Evolutionary conservation across 2,113 vertebrate genomes (phyloP).

Genomic region (Callocephalon fimbriatum): DNA sequence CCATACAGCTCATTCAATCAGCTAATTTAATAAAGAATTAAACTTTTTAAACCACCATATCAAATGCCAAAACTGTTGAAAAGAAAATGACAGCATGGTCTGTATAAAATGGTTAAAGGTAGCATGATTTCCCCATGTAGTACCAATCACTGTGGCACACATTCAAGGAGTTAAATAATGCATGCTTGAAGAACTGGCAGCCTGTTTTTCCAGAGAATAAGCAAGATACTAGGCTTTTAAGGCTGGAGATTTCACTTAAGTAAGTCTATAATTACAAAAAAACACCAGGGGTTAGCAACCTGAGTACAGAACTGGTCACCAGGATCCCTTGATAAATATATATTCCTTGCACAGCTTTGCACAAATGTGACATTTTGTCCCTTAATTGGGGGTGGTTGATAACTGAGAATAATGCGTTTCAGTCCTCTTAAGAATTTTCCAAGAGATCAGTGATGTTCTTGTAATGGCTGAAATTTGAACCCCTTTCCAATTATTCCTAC

Average conservation of each 20-base stretch:
- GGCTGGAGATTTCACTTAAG: neutral
- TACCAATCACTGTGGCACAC: neutral
- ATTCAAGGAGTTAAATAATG: neutral
- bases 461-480: neutral
- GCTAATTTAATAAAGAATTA: neutral
- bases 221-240: neutral
- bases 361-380: neutral
- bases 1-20: neutral
- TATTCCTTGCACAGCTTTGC: neutral
- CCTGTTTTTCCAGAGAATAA: slow-evolving; percentile 31
- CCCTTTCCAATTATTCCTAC: neutral
- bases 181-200: neutral
- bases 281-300: neutral
- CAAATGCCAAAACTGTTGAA: neutral
- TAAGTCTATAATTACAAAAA: neutral
- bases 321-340: neutral
- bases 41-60: neutral
- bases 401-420: neutral
- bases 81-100: neutral
- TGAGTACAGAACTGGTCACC: neutral
- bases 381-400: neutral
- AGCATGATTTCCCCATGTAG: neutral
- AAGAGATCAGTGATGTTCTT: neutral
- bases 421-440: neutral
- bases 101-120: neutral